Evolutionary conservation across 2,113 vertebrate genomes (phyloP), one percentile per base, ranked within the genome.

Genomic region (Vimba vimba): DNA sequence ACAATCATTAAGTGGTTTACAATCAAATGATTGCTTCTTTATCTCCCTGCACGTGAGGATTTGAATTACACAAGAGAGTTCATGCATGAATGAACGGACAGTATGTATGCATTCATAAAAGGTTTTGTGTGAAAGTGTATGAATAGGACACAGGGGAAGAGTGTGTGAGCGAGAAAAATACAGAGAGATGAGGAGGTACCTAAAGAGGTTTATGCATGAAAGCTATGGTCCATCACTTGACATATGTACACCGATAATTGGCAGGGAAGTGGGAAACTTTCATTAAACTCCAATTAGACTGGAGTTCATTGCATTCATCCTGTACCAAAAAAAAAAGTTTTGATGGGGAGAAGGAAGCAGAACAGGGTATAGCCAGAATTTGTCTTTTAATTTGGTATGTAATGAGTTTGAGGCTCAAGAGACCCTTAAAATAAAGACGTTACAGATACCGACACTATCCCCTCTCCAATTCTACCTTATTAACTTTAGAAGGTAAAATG

Each of bases 391-490:
- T 91, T 82, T 82, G 64, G 82, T 80, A 23, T 85, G 87, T 90
- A 90, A 90, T 76, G 60, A 88, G 83, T 85, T 87, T 82, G n/a
- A 91, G 68, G 74, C 80, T 87, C 59, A 57, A 87, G 74, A 89
- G 82, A 86, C 83, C 75, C 76, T 77, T 85, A 45, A 75, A 82
- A 75, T 87, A 85, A 87, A 89, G 89, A 76, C 79, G 59, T 89
- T 86, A 62, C 36, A 89, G 62, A 76, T 62, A 75, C 74, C 36
- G 5, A 50, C 50, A 82, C 25, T 86, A 74, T 73, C 82, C 79
- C 86, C 85, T 75, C 79, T n/a, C 23, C 52, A 69, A 30, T 82
- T 76, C 82, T 43, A 6, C 79, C 27, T 76, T 88, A 86, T 88
- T 89, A 91, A 84, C 82, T 78, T 21, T 27, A n/a, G 47, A 43